Base-by-base conservation (phyloP, 2,888 invertebrate species). In the Fragum sueziense region DNA sequence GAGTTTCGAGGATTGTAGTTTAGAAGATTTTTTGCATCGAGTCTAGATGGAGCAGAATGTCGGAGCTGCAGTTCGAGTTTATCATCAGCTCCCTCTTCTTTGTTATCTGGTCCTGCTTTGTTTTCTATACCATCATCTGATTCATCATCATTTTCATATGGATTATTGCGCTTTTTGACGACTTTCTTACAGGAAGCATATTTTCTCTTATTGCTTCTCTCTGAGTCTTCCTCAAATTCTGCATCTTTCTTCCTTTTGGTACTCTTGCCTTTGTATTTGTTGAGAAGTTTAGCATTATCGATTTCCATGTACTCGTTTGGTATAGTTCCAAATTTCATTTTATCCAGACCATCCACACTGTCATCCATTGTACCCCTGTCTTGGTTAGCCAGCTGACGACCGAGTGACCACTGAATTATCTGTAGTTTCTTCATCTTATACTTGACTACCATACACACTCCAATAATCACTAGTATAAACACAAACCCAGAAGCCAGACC, bases 1-100 rank as follows among this genome's bases (percentile, higher is more conserved):
- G 75, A 75, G 20, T 67, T 78, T 20, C 73, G 41, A 31, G 73
- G 67, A 22, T 62, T 59, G 20, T 59, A 75, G 69, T 67, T 76
- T 25, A 79, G 59, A 11, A 79, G 59, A 20, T 84, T 72, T 57
- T 34, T 69, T 31, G 72, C 82, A 68, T 84, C 74, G 22, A 84
- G 65, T 57, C 81, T 80, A 9, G 82, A 84, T 11, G 84, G 84
- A n/a, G 84, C 84, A 7, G 84, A 84, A 62, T 84, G 80, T 47
- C 82, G 69, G 25, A 47, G 22, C 31, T 65, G 67, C 11, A 82
- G 76, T 6, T 79, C 80, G 52, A 4, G 22, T 71, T 72, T 78
- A 4, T 41, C 68, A 31, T 47, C 72, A 29, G 22, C 27, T 33
- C 34, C 9, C 6, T 68, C 68, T n/a, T 25, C 25, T n/a, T 72